Base-by-base conservation (phyloP, 2,888 invertebrate species). In the Galerucella calmariensis region DNA sequence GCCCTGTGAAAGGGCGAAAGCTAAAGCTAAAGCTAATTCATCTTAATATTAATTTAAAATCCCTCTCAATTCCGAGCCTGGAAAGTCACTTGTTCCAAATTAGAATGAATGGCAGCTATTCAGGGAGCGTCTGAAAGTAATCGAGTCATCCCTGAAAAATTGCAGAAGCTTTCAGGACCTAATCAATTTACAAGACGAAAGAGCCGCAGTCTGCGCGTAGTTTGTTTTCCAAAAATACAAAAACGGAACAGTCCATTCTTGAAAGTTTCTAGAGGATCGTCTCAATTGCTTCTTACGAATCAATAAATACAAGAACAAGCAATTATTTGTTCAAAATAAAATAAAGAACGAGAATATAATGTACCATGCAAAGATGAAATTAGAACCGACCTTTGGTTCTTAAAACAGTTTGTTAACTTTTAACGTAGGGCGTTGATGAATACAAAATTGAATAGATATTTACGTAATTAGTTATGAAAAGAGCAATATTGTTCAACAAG, bases 101-200 rank as follows among this genome's bases (percentile, higher is more conserved):
- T 82, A 80, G 81, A 82, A 82, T 80, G 80, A 81, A 83, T 82
- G 77, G 82, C 81, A 75, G 75, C 80, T 81, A 80, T 81, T 81
- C 81, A 78, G 78, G 63, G 74, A 75, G 77, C 78, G 78, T 79
- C 81, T 79, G 76, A 79, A 77, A 80, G 83, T 82, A 83, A 83
- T 83, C 82, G 82, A 81, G 82, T 82, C 83, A 80, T 81, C 81
- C 78, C 80, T 82, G 82, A 82, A 83, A 83, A 83, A 82, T 81
- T 78, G 79, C 79, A 72, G 74, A 75, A 73, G 77, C 79, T 82
- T 82, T 81, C 79, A 80, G 69, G 76, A 79, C 79, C 77, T 83
- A 83, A 83, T 83, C 82, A 84, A 83, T 83, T 83, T 81, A 81
- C 16, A 44, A 20, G 62, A 41, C 62, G 62, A 41, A 62, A 35